Evolutionary conservation across 2,797 vertebrate genomes (phyloP), one percentile per base, ranked within the genome.

Genomic region (Myotis planiceps): DNA sequence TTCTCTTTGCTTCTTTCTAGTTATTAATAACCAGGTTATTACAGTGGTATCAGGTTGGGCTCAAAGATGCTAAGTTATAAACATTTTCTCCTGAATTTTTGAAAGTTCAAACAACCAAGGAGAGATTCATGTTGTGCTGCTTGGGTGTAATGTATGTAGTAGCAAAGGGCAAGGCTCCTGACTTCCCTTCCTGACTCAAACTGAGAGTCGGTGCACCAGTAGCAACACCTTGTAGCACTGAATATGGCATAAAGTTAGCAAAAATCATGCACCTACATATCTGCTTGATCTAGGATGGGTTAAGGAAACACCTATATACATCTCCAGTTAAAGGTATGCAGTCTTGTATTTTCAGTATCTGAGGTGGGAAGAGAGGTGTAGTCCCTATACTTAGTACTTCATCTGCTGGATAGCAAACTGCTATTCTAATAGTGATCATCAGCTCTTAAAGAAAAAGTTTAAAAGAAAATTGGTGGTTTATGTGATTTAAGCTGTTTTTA

Each of bases 251-350:
- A n/a, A 75, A 32, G 27, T 23, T 8, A 9, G 16, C 9, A 1
- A 3, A 3, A 55, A 21, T 10, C 6, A 9, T 7, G 60, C 9
- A 21, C n/a, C 47, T 39, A 0, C 3, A 10, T 10, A 0, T 4
- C 47, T 72, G 19, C 39, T 13, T 27, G 9, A 13, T 23, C 23
- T 37, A 6, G 37, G 32, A 45, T 4, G 1, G 12, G 8, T 34
- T 9, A 27, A 19, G 72, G 55, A 74, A 60, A 51, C n/a, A 4
- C 49, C 2, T 21, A 0, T 32, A 9, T 14, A 21, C 29, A 23
- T 9, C 2, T 45, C 47, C 9, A 27, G 18, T 37, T 19, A 76
- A 49, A 55, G 82, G 21, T 25, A 0, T 60, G 21, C 16, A 9
- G 2, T 63, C 76, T 79, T 69, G 12, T 42, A 13, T 47, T 86